Percentiles rank a stretch among this genome's conserved stretches.
Evolutionary conservation across 1,140 invertebrate species (phyloP).

Genomic region (Panulirus ornatus): DNA sequence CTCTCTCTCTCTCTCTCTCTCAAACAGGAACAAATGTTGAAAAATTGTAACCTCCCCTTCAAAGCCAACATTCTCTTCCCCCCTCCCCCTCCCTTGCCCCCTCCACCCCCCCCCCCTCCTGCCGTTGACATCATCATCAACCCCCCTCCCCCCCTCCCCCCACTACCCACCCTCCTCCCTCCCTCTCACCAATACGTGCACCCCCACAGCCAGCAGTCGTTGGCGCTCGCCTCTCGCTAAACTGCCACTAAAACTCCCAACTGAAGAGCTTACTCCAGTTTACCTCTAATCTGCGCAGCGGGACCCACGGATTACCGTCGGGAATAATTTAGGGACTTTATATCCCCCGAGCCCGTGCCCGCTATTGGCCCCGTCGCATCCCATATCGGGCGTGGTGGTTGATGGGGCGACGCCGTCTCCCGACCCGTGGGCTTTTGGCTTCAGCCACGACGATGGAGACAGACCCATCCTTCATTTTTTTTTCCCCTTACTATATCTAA

Average conservation of each 20-base stretch:
- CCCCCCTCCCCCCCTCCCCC: neutral
- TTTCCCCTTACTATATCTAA: too few relatives aligned
- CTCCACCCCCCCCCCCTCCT: neutral
- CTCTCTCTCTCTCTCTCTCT: neutral
- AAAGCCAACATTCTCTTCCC: neutral
- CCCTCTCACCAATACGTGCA: neutral
- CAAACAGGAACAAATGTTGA: neutral
- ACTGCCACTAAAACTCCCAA: slow-evolving; percentile 21
- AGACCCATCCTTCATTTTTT: too few relatives aligned
- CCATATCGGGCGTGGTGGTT: slow-evolving; percentile 20
- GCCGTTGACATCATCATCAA: neutral
- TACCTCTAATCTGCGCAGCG: slow-evolving; percentile 67
- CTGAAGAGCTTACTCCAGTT: slow-evolving; percentile 61
- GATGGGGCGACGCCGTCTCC: slow-evolving; percentile 3
- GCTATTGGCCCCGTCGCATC: slow-evolving; percentile 26
- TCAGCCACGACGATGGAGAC: too few relatives aligned
- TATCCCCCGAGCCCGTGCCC: slow-evolving; percentile 56
- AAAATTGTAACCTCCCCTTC: neutral
- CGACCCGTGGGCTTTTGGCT: slow-evolving; percentile 14
- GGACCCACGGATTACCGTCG: slow-evolving; percentile 49
- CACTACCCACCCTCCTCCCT: neutral
- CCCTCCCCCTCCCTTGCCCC: neutral
- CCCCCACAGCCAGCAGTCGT: neutral
- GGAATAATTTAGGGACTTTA: slow-evolving; percentile 55
- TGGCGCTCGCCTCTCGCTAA: too few relatives aligned